These are phyloP conservation scores for Eristalinus aeneus DNA, from an alignment of 2,888 invertebrate genomes.

Conservation along the genomic window DNA sequence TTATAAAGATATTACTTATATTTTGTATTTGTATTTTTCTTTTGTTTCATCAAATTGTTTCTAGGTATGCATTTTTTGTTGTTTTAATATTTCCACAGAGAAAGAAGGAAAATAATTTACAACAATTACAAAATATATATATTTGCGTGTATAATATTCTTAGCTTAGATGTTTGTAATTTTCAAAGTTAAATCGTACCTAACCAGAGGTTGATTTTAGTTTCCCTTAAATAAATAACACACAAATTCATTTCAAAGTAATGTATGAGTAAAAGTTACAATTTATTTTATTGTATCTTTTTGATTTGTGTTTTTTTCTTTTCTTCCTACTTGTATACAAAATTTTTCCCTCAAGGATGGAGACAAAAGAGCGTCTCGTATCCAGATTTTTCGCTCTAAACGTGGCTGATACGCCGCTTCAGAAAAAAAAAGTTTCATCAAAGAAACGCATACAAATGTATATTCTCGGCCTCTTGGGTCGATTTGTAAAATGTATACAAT, in stretches of 20 bases:
- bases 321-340: not conserved
- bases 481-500: slow-evolving; percentile 1
- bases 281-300: slow-evolving; percentile 30
- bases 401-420: not conserved
- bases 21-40: slow-evolving; percentile 19
- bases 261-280: slow-evolving; percentile 37
- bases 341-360: not conserved
- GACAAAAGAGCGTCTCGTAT: not conserved
- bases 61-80: slow-evolving; percentile 1
- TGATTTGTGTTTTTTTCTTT: not conserved
- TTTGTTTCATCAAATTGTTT: not conserved
- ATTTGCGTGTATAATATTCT: slow-evolving; percentile 32
- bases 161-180: slow-evolving; percentile 32
- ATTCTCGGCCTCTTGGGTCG: not conserved
- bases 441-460: not conserved
- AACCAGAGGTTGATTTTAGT: slow-evolving; percentile 50
- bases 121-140: slow-evolving; percentile 62
- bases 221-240: slow-evolving; percentile 37
- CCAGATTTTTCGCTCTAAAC: not conserved
- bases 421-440: not conserved
- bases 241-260: slow-evolving; percentile 40
- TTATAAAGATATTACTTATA: slow-evolving; percentile 28
- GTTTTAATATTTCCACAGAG: slow-evolving; percentile 12
- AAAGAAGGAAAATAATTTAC: slow-evolving; percentile 33
- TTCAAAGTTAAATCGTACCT: slow-evolving; percentile 35